A percentile compares a stretch with the other conserved stretches of the same genome.
Conservation (phyloP, 1,140 invertebrate species). For the Dendroctonus valens region DNA sequence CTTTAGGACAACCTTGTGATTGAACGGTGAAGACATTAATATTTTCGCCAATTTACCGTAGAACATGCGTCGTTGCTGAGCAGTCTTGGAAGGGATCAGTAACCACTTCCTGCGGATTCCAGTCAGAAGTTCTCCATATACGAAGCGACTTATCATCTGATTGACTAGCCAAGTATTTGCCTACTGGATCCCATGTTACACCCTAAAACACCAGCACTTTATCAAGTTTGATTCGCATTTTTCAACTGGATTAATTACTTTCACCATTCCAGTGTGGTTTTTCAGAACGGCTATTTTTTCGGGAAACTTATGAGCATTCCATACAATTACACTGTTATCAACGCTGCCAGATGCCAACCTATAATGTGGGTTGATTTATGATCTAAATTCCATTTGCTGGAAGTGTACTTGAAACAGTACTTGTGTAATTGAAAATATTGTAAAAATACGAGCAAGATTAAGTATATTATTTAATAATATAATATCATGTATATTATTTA, state of each 20-base stretch:
- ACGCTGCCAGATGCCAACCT: constrained; percentile 89
- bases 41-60: constrained; percentile 55
- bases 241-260: constrained; percentile 50
- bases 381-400: no score
- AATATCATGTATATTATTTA: no score
- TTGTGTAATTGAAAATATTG: background rate
- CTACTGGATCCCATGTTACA: constrained; percentile 97
- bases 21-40: background rate
- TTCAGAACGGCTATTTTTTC: constrained; percentile 74
- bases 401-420: background rate
- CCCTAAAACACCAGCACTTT: constrained; percentile 55
- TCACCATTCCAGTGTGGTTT: constrained; percentile 91
- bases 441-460: no score
- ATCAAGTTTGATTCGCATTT: background rate
- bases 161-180: constrained; percentile 94
- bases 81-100: constrained; percentile 93
- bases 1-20: background rate
- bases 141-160: constrained; percentile 93
- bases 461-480: no score
- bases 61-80: constrained; percentile 85
- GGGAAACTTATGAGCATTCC: constrained; percentile 91
- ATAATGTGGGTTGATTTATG: background rate
- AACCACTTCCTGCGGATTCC: constrained; percentile 82
- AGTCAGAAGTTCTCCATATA: constrained; percentile 94
- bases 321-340: constrained; percentile 94